Evolutionary conservation across 2,797 vertebrate genomes (phyloP), one percentile per base, ranked within the genome.

Genomic region (Neoniphon sammara): DNA sequence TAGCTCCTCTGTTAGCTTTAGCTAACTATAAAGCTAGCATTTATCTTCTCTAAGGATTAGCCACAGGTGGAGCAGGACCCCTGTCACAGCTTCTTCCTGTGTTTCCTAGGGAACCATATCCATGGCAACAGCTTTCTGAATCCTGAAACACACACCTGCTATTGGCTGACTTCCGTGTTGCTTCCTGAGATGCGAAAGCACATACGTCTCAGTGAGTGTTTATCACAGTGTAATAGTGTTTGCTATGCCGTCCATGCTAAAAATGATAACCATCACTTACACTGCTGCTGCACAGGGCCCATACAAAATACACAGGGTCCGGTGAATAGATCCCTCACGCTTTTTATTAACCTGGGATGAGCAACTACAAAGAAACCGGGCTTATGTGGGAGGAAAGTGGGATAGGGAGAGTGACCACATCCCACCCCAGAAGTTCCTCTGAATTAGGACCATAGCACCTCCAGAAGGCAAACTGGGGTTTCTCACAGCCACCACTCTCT

Each of bases 21-120:
- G 36, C 36, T 39, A 39, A 10, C 36, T 39, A 39, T 10, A 42
- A n/a, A 20, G 23, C 60, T 49, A 25, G 21, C 42, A 71, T 34
- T 36, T 20, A 84, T 63, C 78, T 53, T 86, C 85, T 76, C 36
- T 14, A 67, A 82, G 82, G 87, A 88, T 81, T 77, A 86, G 88
- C 90, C 90, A 92, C 91, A 94, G 92, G 91, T 94, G 91, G 87
- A 91, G 88, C 88, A 73, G 85, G 88, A 93, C 88, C 85, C 89
- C 82, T 90, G 91, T 91, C 91, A 91, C 82, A 88, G 91, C 88
- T 82, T 91, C 88, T 87, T 85, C 85, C 83, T 87, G 86, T 57
- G 84, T 91, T 92, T 92, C 92, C 90, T 73, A 77, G 84, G 87
- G 83, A 91, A 93, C 90, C 25, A 90, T 92, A 80, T 82, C 94